Evolutionary conservation across 2,113 vertebrate species (phyloP).

Genomic region (Bos javanicus): DNA sequence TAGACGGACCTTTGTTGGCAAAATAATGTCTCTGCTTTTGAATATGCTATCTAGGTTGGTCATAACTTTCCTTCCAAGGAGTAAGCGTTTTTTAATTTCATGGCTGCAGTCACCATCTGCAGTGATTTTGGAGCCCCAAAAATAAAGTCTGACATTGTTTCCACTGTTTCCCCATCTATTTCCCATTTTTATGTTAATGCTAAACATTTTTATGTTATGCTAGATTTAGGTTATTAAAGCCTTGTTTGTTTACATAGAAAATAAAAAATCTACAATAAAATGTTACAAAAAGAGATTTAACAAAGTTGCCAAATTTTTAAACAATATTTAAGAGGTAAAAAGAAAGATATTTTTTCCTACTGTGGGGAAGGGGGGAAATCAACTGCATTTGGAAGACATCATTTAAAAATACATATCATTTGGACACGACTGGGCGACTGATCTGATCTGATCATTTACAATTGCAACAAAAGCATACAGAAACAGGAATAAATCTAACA

Average conservation of each 20-base stretch:
- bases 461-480: background rate
- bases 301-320: background rate
- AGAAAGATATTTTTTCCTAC: background rate
- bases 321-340: background rate
- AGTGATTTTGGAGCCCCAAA: too few relatives aligned
- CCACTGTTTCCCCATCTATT: too few relatives aligned
- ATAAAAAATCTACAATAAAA: background rate
- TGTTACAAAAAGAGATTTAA: background rate
- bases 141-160: too few relatives aligned
- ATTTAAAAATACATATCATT: too few relatives aligned
- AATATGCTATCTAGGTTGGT: too few relatives aligned
- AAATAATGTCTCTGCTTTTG: too few relatives aligned
- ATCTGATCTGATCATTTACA: background rate
- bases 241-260: constrained; percentile 9
- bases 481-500: background rate
- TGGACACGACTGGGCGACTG: too few relatives aligned
- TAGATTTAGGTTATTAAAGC: background rate
- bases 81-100: too few relatives aligned
- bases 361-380: background rate
- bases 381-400: background rate
- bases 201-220: background rate
- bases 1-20: too few relatives aligned
- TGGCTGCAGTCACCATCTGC: too few relatives aligned
- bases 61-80: too few relatives aligned
- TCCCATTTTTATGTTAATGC: background rate